Conservation (phyloP, 2,113 vertebrate species). For the Gallinago paraguaiae region DNA sequence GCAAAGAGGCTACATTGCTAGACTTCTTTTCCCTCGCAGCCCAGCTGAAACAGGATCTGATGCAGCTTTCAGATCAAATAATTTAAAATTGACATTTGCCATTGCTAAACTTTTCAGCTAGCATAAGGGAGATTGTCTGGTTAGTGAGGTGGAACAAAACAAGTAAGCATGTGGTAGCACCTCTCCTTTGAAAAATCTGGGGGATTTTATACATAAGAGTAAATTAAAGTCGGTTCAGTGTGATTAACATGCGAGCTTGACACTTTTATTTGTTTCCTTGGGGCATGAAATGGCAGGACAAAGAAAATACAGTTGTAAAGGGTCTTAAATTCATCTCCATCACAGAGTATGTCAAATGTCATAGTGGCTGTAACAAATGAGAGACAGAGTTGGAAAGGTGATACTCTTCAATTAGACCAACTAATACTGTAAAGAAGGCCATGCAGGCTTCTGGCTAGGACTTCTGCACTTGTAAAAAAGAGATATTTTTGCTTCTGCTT, state of each 20-base stretch:
- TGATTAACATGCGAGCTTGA: neutral
- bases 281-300: neutral
- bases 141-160: conserved; percentile 28
- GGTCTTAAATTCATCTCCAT: neutral
- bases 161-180: conserved; percentile 27
- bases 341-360: neutral
- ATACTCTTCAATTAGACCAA: neutral
- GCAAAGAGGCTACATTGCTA: neutral
- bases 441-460: neutral
- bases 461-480: neutral
- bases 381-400: neutral
- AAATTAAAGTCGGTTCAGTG: conserved; percentile 6
- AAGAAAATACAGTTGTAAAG: neutral
- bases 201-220: neutral
- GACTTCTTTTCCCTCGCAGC: neutral
- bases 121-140: conserved; percentile 39
- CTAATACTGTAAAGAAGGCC: neutral
- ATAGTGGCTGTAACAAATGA: neutral
- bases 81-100: conserved; percentile 44
- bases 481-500: neutral
- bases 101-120: conserved; percentile 44
- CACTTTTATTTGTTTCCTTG: neutral
- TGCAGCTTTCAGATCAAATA: conserved; percentile 24
- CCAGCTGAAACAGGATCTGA: neutral
- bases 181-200: conserved; percentile 33